These are phyloP conservation scores for Brenthis daphne DNA, from an alignment of 2,888 invertebrate species.

Conservation along the genomic window DNA sequence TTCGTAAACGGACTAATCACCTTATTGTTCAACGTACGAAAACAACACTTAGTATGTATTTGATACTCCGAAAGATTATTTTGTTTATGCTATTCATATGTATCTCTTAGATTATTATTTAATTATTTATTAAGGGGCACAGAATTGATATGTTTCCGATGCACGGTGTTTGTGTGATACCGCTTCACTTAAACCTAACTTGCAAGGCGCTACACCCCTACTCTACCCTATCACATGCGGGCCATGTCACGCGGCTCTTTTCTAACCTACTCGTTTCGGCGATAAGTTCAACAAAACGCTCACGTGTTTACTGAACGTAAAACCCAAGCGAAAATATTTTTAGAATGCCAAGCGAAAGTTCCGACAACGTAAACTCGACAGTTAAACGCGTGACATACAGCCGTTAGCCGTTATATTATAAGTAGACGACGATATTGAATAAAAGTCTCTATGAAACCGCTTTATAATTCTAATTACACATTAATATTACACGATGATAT, in stretches of 20 bases:
- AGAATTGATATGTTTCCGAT: constrained; percentile 91
- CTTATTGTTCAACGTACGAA: constrained; percentile 63
- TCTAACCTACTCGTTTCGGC: constrained; percentile 65
- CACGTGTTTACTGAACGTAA: constrained; percentile 27
- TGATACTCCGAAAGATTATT: constrained; percentile 78
- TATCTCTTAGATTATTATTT: constrained; percentile 80
- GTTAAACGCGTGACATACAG: constrained; percentile 74
- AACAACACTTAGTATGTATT: constrained; percentile 79
- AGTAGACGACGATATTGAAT: constrained; percentile 80
- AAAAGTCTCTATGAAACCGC: constrained; percentile 82
- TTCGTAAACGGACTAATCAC: constrained; percentile 61
- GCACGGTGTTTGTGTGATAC: constrained; percentile 86
- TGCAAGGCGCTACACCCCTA: constrained; percentile 80
- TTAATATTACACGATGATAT: constrained; percentile 87
- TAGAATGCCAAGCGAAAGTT: constrained; percentile 60
- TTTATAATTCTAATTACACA: constrained; percentile 79
- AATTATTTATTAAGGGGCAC: constrained; percentile 87
- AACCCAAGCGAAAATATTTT: constrained; percentile 41
- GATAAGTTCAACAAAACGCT: constrained; percentile 66
- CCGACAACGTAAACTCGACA: constrained; percentile 55
- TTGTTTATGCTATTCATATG: constrained; percentile 78
- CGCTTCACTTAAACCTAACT: constrained; percentile 80
- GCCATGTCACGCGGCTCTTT: constrained; percentile 75
- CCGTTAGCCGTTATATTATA: constrained; percentile 60
- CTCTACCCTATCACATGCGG: constrained; percentile 78